Percentiles rank a stretch among this genome's conserved stretches.
Evolutionary conservation across 2,888 invertebrate species (phyloP).

Genomic region (Chrysotoxum bicinctum): DNA sequence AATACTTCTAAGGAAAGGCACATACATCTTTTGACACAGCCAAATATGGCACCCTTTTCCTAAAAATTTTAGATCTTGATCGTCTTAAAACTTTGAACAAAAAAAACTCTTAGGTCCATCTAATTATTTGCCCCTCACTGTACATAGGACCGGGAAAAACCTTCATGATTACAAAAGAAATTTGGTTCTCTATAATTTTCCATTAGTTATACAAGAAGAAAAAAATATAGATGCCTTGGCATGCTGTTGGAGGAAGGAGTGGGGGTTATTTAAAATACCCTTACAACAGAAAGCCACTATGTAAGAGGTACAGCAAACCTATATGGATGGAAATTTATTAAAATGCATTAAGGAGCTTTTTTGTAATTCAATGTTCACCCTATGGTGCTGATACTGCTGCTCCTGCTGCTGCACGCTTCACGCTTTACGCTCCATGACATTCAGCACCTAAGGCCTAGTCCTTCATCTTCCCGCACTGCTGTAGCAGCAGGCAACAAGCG

Average conservation of each 20-base stretch:
- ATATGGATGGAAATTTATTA: slow-evolving; percentile 53
- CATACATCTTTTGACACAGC: too few species aligned
- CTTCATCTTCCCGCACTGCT: slow-evolving; percentile 1
- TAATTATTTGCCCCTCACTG: neutral
- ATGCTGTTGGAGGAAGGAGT: neutral
- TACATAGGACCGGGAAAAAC: neutral
- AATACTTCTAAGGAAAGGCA: too few species aligned
- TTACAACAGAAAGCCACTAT: slow-evolving; percentile 4
- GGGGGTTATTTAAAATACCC: neutral
- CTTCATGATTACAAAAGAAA: slow-evolving; percentile 59
- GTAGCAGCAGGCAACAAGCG: slow-evolving; percentile 54
- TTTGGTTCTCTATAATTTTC: slow-evolving; percentile 63
- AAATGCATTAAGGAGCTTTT: slow-evolving; percentile 60
- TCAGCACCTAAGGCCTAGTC: slow-evolving; percentile 44
- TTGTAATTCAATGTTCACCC: neutral
- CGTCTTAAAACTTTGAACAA: neutral
- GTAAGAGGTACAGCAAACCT: slow-evolving; percentile 3
- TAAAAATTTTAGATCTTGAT: too few species aligned
- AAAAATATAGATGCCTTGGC: neutral
- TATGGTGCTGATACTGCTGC: neutral
- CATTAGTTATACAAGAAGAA: slow-evolving; percentile 43
- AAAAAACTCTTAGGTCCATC: neutral
- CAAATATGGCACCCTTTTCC: too few species aligned
- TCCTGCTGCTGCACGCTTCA: slow-evolving; percentile 3
- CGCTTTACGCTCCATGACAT: slow-evolving; percentile 11